Conservation (phyloP, 1,140 invertebrate species). For the Rhopalosiphum maidis region DNA sequence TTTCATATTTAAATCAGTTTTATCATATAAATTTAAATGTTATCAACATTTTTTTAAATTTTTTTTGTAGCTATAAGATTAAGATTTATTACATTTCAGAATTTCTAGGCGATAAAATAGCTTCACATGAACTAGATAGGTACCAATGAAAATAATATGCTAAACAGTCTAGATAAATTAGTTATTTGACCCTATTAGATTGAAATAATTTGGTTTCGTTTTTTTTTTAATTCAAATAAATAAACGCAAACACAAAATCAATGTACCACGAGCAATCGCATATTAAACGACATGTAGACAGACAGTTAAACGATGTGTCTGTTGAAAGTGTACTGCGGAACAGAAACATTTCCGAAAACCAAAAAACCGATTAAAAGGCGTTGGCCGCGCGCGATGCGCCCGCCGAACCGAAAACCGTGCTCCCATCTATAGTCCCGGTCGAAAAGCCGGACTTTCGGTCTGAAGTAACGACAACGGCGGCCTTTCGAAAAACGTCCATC, state of each 20-base stretch:
- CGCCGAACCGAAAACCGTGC: neutral
- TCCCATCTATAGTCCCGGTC: neutral
- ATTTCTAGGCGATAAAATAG: neutral
- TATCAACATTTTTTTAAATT: neutral
- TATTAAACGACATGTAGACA: neutral
- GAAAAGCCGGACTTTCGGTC: neutral
- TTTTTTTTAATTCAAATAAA: neutral
- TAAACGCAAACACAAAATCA: neutral
- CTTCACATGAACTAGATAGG: too few species aligned
- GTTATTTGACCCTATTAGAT: neutral
- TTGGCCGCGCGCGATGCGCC: neutral
- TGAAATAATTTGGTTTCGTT: neutral
- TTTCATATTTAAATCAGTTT: neutral
- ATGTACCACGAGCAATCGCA: neutral
- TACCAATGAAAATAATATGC: neutral
- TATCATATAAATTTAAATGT: neutral
- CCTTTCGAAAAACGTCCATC: too few species aligned
- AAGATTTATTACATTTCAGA: neutral
- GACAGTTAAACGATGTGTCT: neutral
- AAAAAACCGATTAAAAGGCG: neutral
- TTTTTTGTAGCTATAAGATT: neutral
- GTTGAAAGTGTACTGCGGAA: neutral
- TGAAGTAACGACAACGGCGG: neutral
- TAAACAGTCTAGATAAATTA: neutral
- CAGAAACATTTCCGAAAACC: neutral